Evolutionary conservation across 2,888 invertebrate species (phyloP).

Genomic region (Hemithea aestivaria): DNA sequence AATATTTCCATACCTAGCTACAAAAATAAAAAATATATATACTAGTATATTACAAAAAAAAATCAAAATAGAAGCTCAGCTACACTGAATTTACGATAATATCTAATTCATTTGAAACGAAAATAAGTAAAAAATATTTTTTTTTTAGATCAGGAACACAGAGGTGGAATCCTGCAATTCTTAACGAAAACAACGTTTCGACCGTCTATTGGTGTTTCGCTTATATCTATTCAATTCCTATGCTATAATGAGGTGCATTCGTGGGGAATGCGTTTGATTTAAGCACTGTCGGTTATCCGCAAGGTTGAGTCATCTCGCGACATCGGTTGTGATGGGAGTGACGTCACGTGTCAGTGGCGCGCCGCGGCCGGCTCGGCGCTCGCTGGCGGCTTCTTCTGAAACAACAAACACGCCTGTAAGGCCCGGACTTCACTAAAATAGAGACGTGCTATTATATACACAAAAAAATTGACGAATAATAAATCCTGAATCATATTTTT

Average conservation of each 20-base stretch:
- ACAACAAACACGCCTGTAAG: slow-evolving; percentile 22
- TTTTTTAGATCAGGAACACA: slow-evolving; percentile 61
- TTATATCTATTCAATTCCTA: slow-evolving; percentile 76
- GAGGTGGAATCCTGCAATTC: slow-evolving; percentile 60
- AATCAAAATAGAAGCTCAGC: slow-evolving; percentile 64
- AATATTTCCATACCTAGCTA: slow-evolving; percentile 52
- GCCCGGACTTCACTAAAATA: too few relatives aligned
- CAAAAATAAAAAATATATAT: slow-evolving; percentile 58
- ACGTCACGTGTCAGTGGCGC: too few relatives aligned
- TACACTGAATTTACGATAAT: slow-evolving; percentile 57
- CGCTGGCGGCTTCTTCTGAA: slow-evolving; percentile 34
- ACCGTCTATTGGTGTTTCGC: slow-evolving; percentile 70
- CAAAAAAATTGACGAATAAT: too few relatives aligned
- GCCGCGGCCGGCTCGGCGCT: too few relatives aligned
- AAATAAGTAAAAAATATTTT: slow-evolving; percentile 49
- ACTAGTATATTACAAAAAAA: slow-evolving; percentile 63
- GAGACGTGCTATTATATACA: too few relatives aligned
- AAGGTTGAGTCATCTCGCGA: slow-evolving; percentile 44
- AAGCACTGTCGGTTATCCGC: slow-evolving; percentile 40
- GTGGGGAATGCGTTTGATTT: slow-evolving; percentile 31
- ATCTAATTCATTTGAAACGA: slow-evolving; percentile 45
- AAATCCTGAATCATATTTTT: too few relatives aligned
- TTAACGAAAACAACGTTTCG: slow-evolving; percentile 63
- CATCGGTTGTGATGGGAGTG: slow-evolving; percentile 4
- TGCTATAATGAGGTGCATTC: slow-evolving; percentile 56